Percentiles rank a stretch among this genome's conserved stretches.
Evolutionary conservation across 2,113 vertebrate species (phyloP).

Genomic region (Cinclus mexicanus): DNA sequence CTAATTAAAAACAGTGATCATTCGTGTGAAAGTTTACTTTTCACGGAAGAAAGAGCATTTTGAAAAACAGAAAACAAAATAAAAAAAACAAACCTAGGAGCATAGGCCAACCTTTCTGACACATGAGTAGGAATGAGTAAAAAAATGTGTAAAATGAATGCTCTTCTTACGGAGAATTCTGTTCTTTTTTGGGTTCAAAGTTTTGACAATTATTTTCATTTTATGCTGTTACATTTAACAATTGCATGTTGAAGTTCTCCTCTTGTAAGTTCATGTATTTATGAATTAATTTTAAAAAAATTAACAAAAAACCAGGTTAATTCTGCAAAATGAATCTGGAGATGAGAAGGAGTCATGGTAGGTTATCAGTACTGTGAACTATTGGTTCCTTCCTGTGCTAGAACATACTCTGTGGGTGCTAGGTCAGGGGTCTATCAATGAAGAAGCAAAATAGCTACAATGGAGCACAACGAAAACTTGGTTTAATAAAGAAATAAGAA

Average conservation of each 20-base stretch:
- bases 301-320: fast-evolving
- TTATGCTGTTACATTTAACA: not conserved
- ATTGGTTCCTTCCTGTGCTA: not conserved
- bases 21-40: not conserved
- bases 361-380: not conserved
- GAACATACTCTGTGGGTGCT: not conserved
- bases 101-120: not conserved
- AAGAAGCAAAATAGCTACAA: not conserved
- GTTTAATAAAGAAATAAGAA: not conserved
- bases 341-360: not conserved
- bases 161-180: not conserved
- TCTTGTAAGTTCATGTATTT: not conserved
- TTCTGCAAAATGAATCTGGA: not conserved
- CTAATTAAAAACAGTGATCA: not conserved
- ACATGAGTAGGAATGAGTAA: not conserved
- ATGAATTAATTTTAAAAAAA: not conserved
- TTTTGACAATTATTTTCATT: not conserved
- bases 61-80: not conserved
- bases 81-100: not conserved
- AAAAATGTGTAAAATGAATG: not conserved
- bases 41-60: not conserved
- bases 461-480: not conserved
- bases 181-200: not conserved
- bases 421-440: not conserved
- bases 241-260: not conserved